Percentiles rank a stretch among this genome's conserved stretches.
Conservation (phyloP, 2,888 invertebrate genomes). For the Allacma fusca region DNA sequence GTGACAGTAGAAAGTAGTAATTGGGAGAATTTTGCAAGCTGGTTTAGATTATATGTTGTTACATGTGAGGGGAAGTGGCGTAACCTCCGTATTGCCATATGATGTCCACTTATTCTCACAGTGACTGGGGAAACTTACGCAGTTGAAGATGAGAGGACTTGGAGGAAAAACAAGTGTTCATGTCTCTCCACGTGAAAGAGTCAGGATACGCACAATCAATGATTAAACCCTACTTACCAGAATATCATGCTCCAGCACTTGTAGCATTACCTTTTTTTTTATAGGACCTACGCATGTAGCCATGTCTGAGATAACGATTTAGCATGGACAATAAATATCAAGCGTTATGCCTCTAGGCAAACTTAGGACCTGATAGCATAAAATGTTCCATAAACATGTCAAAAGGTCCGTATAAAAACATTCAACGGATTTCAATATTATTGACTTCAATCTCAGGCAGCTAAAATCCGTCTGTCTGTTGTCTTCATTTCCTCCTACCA, state of each 20-base stretch:
- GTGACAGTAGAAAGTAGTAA: no score
- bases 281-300: not conserved
- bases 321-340: conserved; percentile 20
- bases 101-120: no score
- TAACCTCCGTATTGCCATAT: no score
- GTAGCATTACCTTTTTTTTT: not conserved
- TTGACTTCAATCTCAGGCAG: conserved; percentile 1
- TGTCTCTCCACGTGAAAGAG: not conserved
- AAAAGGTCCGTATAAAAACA: not conserved
- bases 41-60: no score
- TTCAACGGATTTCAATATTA: conserved; percentile 20
- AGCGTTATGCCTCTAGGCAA: not conserved
- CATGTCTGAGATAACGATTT: not conserved
- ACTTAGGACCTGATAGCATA: not conserved
- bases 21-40: no score
- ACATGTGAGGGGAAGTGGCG: no score
- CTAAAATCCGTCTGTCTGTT: not conserved
- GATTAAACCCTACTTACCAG: not conserved
- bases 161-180: not conserved
- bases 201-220: not conserved
- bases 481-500: conserved; percentile 2
- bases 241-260: not conserved
- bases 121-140: not conserved
- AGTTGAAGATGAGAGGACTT: not conserved
- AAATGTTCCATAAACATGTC: conserved; percentile 27